Percentiles rank a stretch among this genome's conserved stretches.
Evolutionary conservation across 2,113 vertebrate genomes (phyloP).

Genomic region (Chrysemys picta): DNA sequence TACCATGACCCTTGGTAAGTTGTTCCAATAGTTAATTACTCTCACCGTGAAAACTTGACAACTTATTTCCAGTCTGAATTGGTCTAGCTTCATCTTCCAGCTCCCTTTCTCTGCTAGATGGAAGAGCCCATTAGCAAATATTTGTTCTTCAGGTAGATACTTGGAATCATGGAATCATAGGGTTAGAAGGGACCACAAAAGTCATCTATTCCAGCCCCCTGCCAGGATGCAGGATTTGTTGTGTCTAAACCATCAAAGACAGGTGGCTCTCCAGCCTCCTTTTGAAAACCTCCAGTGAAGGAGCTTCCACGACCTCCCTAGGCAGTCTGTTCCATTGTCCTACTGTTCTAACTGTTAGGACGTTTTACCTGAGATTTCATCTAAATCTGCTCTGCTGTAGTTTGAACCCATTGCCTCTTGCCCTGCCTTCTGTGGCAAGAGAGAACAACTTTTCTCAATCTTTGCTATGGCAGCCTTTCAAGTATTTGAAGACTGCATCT

Average conservation of each 20-base stretch:
- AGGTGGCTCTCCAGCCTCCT: not conserved
- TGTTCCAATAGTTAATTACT: not conserved
- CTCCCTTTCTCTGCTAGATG: not conserved
- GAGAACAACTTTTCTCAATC: not conserved
- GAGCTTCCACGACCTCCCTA: not conserved
- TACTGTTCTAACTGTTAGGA: not conserved
- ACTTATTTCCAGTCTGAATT: not conserved
- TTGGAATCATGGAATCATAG: not conserved
- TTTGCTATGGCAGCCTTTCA: not conserved
- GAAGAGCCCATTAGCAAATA: not conserved
- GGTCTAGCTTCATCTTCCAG: not conserved
- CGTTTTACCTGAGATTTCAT: not conserved
- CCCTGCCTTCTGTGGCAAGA: not conserved
- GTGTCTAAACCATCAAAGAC: not conserved
- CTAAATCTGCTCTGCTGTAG: not conserved
- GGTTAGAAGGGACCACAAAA: not conserved
- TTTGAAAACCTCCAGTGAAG: not conserved
- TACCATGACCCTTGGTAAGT: not conserved
- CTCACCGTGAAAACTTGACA: not conserved
- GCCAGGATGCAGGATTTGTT: not conserved
- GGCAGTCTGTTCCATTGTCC: not conserved
- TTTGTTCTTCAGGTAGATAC: not conserved
- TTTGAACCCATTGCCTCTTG: not conserved
- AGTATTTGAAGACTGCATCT: not conserved
- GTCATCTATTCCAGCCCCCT: not conserved